Percentiles rank a stretch among this genome's conserved stretches.
phyloP scores from a whole-genome alignment of 2,797 vertebrate species.

The Taenioides sp. region DNA sequence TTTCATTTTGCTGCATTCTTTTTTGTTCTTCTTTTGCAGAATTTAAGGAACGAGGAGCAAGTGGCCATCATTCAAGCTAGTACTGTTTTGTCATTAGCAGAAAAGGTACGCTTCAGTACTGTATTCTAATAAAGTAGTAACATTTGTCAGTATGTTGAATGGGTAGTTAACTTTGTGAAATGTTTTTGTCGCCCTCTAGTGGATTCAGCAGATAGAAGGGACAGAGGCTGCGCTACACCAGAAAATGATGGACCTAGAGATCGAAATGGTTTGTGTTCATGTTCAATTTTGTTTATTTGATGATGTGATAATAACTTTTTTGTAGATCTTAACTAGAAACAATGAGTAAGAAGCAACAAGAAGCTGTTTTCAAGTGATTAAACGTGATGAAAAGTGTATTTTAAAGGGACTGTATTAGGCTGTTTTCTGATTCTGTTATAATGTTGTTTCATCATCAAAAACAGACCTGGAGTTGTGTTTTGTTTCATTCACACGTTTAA shows the following conservation, averaged over 20 bases:
- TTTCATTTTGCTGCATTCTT: background rate
- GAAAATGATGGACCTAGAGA: conserved; percentile 98
- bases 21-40: conserved; percentile 71
- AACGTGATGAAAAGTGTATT: too few relatives aligned
- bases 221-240: conserved; percentile 96
- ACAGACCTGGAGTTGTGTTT: too few relatives aligned
- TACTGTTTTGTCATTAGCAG: conserved; percentile 94
- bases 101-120: conserved; percentile 82
- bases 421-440: too few relatives aligned
- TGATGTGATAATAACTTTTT: background rate
- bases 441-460: too few relatives aligned
- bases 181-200: conserved; percentile 75
- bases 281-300: background rate
- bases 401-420: too few relatives aligned
- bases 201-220: conserved; percentile 98
- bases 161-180: conserved; percentile 8
- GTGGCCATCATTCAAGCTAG: conserved; percentile 99
- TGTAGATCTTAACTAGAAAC: too few relatives aligned
- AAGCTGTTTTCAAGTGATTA: too few relatives aligned
- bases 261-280: conserved; percentile 88
- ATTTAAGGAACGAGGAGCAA: conserved; percentile 97
- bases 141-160: background rate
- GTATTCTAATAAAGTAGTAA: fast-evolving
- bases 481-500: too few relatives aligned
- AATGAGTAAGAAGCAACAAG: too few relatives aligned